Evolutionary conservation across 2,888 invertebrate species (phyloP).

Genomic region (Limulus polyphemus): DNA sequence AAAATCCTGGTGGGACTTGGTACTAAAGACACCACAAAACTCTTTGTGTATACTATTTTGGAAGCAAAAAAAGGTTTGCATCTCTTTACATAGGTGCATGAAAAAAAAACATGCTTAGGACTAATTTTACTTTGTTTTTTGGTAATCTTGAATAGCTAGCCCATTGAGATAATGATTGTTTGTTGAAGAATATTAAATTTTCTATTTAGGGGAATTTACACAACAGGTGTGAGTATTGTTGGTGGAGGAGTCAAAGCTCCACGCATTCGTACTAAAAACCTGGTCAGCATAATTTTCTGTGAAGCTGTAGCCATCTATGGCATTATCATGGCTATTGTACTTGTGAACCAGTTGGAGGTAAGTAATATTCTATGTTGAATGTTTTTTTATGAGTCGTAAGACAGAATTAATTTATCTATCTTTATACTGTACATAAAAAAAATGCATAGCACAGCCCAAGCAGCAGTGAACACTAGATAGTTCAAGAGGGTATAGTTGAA

Average conservation of each 20-base stretch:
- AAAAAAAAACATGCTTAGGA: not conserved
- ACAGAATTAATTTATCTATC: too few species aligned
- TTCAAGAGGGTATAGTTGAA: too few species aligned
- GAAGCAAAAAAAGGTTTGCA: too few species aligned
- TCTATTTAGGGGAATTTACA: slow-evolving; percentile 70
- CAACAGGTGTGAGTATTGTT: slow-evolving; percentile 88
- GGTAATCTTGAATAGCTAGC: not conserved
- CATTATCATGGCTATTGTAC: slow-evolving; percentile 92
- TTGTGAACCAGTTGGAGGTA: slow-evolving; percentile 60
- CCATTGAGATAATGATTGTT: too few species aligned
- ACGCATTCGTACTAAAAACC: slow-evolving; percentile 96
- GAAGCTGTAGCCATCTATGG: slow-evolving; percentile 99
- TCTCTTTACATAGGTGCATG: too few species aligned
- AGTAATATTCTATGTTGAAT: slow-evolving; percentile 21
- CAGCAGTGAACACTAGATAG: too few species aligned
- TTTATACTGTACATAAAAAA: too few species aligned
- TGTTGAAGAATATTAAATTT: slow-evolving; percentile 1
- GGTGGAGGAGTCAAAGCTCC: slow-evolving; percentile 98
- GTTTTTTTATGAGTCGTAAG: not conserved
- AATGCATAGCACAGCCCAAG: too few species aligned
- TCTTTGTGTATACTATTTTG: too few species aligned
- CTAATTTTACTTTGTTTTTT: slow-evolving; percentile 1
- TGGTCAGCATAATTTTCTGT: slow-evolving; percentile 98
- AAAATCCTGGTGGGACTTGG: too few species aligned
- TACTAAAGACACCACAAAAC: too few species aligned